A percentile compares a stretch with the other conserved stretches of the same genome.
Evolutionary conservation across 1,140 invertebrate genomes (phyloP).

Genomic region (Drosophila bifasciata): DNA sequence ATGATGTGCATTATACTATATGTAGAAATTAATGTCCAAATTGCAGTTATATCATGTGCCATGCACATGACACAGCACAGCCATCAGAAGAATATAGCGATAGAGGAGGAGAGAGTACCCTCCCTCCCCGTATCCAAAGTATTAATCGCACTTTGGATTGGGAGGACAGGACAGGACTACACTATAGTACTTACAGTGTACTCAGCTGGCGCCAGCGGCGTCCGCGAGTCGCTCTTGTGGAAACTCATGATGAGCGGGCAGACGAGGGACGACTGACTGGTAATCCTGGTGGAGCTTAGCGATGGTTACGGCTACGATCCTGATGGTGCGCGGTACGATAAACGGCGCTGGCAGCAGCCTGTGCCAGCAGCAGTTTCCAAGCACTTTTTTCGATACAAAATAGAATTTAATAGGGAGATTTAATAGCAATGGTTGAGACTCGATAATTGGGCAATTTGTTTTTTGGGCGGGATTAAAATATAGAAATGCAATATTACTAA

Average conservation of each 20-base stretch:
- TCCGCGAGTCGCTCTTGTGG: conserved; percentile 82
- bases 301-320: conserved; percentile 24
- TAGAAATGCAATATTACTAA: conserved; percentile 80
- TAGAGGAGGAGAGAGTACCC: no score
- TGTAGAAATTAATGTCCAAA: conserved; percentile 1
- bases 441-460: conserved; percentile 37
- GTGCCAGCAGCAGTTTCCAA: conserved; percentile 38
- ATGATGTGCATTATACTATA: conserved; percentile 19
- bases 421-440: conserved; percentile 70
- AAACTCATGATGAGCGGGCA: conserved; percentile 70
- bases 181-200: conserved; percentile 82
- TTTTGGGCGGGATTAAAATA: conserved; percentile 43
- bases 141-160: no score
- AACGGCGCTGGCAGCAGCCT: conserved; percentile 29
- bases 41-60: conserved; percentile 16
- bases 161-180: no score
- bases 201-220: conserved; percentile 76
- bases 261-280: no score
- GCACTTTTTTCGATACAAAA: conserved; percentile 78
- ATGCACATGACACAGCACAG: background rate
- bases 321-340: conserved; percentile 44
- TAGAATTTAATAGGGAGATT: conserved; percentile 70
- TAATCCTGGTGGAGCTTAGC: conserved; percentile 33
- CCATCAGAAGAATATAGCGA: background rate
- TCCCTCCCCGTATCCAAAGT: no score